Evolutionary conservation across 2,888 invertebrate species (phyloP), one percentile per base, ranked within the genome.

Genomic region (Troilus luridus): DNA sequence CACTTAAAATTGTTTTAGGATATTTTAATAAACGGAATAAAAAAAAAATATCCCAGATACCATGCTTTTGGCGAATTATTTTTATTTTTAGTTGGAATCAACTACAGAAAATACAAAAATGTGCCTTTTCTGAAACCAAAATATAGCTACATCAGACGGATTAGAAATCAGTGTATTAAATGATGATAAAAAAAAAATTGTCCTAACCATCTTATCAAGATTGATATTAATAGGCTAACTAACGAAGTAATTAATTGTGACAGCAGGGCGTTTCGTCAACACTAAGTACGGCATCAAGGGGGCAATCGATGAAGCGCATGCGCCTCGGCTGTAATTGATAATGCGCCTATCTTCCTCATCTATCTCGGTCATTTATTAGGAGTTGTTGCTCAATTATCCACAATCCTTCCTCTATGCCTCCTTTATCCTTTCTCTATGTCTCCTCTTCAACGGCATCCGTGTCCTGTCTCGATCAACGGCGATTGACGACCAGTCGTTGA

Each of bases 281-380:
- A 77, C 72, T 77, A 77, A 77, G 72, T 77, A 77, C 27, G 72
- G 17, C 72, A 77, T 77, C 72, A 77, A 41, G 72, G 8, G 41
- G 27, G 27, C 41, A 77, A 77, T 77, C 72, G 72, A 77, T 77
- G 72, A 41, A 9, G 72, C 72, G 72, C 72, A 77, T 77, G 72
- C 72, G 72, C 72, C 72, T 77, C 27, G 72, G 41, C 72, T 41
- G 72, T 77, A 77, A 77, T 77, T 77, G 72, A 77, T 77, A 77
- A 41, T 41, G 5, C 27, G 17, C 14, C 41, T 77, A 77, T 77
- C 72, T 77, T 19, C 17, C 14, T 77, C 72, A 41, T 77, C 72
- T 77, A 77, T 77, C 72, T 77, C 17, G 27, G 27, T 41, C 72
- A 77, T 77, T 77, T 77, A 77, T 77, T 77, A 77, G 41, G 72